Evolutionary conservation across 2,113 vertebrate species (phyloP), one percentile per base, ranked within the genome.

Genomic region (Grus americana): DNA sequence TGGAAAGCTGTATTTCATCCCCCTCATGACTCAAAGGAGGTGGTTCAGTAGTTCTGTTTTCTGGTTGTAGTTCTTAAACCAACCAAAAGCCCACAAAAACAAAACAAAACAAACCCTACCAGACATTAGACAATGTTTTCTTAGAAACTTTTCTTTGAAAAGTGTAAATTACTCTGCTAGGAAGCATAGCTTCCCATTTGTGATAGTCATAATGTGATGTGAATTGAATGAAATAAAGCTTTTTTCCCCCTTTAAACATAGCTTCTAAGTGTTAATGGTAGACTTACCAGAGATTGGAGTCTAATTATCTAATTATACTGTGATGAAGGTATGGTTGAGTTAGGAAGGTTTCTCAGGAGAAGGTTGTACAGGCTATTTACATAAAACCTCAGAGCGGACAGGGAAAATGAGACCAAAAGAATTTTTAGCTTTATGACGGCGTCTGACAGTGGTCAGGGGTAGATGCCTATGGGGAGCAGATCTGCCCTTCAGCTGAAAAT

Each of bases 291-390:
- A 75, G 65, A 42, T 73, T 82, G 2, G 62, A 66, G 22, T 72
- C 46, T 86, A 79, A 91, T 95, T 88, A 81, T 80, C 75, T 68
- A 52, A 52, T 86, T 82, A 67, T 79, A 11, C 62, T 3, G 24
- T 66, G 62, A n/a, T 73, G 83, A 61, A 86, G 74, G 71, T 73
- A 20, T 52, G 44, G 61, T 68, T 81, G 81, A 79, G 57, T 38
- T 84, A 29, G 44, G 89, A 63, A 88, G 84, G 86, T 79, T 92
- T 92, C 93, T 97, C 83, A 91, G 88, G 88, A 92, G 94, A 79
- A 93, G 81, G 29, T 49, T 74, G 57, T 80, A n/a, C 4, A 30
- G 65, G 22, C 29, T 76, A 32, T 95, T 93, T 94, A 26, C 91
- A 54, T 92, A 65, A 92, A 94, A 13, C 81, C 68, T 85, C 22